Percentiles rank a stretch among this genome's conserved stretches.
Conservation (phyloP, 1,140 invertebrate genomes). For the Saxidomus purpurata region DNA sequence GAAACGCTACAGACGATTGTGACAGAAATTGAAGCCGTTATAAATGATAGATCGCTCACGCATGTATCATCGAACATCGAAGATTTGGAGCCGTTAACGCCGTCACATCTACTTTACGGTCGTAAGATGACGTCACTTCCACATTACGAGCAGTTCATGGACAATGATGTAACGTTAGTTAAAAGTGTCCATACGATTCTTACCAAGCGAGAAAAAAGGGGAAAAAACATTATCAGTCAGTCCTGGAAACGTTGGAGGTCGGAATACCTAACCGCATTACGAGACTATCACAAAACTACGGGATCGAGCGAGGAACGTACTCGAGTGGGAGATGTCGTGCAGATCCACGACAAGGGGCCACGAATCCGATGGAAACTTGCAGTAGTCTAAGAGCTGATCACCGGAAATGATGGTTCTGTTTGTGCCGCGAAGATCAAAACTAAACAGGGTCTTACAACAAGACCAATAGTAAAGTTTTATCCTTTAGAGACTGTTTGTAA, state of each 20-base stretch:
- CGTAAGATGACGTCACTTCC: constrained; percentile 32
- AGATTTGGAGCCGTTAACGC: constrained; percentile 26
- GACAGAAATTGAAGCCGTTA: constrained; percentile 70
- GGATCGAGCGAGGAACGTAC: constrained; percentile 18
- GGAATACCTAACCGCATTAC: background rate
- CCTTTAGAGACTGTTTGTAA: background rate
- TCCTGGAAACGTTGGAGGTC: constrained; percentile 13
- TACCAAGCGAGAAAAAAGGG: background rate
- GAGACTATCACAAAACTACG: background rate
- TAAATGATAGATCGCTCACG: constrained; percentile 33
- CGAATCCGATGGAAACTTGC: background rate
- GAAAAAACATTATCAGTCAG: background rate
- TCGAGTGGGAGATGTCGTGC: constrained; percentile 23
- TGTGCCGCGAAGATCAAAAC: background rate
- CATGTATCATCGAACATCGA: constrained; percentile 13
- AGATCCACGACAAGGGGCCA: constrained; percentile 27
- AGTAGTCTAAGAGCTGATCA: background rate
- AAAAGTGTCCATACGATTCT: background rate
- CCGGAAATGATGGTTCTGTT: background rate
- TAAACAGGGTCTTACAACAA: background rate
- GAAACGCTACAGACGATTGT: constrained; percentile 78
- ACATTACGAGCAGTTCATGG: background rate
- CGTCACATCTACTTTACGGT: constrained; percentile 31
- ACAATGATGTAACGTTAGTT: background rate
- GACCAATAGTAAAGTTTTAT: background rate